Percentiles rank a stretch among this genome's conserved stretches.
phyloP scores from a whole-genome alignment of 2,888 invertebrate genomes.

The Mythimna ferrago region DNA sequence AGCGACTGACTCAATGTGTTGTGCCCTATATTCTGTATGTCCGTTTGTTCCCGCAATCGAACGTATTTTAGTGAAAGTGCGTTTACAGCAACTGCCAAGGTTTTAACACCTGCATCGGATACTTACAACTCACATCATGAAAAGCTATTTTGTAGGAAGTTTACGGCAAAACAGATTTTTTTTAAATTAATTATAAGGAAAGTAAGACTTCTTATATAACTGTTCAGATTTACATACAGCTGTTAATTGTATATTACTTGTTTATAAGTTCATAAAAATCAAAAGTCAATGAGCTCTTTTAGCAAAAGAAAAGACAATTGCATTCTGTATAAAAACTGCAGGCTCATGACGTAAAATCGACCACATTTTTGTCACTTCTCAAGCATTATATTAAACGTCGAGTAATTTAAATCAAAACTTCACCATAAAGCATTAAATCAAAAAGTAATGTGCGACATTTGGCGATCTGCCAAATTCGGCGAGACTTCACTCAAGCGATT shows the following conservation, averaged over 20 bases:
- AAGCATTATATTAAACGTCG: conserved; percentile 58
- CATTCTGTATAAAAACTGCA: conserved; percentile 22
- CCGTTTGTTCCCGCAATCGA: conserved; percentile 62
- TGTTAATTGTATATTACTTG: background rate
- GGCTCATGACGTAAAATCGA: conserved; percentile 41
- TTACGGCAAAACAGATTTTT: conserved; percentile 5
- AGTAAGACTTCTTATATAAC: background rate
- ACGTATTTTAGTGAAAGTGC: conserved; percentile 82
- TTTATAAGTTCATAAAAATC: background rate
- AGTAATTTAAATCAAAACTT: conserved; percentile 71
- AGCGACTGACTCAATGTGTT: conserved; percentile 53
- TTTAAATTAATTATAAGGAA: conserved; percentile 3
- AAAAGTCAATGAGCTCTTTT: conserved; percentile 2
- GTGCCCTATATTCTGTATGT: conserved; percentile 71
- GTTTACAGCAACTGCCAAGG: conserved; percentile 78
- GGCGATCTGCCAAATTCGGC: conserved; percentile 77
- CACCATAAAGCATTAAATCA: conserved; percentile 65
- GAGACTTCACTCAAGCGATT: conserved; percentile 77
- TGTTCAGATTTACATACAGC: background rate
- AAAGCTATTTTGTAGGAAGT: conserved; percentile 35
- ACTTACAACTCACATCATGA: conserved; percentile 49
- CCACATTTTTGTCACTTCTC: conserved; percentile 47
- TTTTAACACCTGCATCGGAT: conserved; percentile 73
- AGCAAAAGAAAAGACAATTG: conserved; percentile 4
- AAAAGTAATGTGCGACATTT: conserved; percentile 74